These are phyloP conservation scores for Drosophila lutescens DNA, from an alignment of 2,888 invertebrate genomes.

Conservation along the genomic window DNA sequence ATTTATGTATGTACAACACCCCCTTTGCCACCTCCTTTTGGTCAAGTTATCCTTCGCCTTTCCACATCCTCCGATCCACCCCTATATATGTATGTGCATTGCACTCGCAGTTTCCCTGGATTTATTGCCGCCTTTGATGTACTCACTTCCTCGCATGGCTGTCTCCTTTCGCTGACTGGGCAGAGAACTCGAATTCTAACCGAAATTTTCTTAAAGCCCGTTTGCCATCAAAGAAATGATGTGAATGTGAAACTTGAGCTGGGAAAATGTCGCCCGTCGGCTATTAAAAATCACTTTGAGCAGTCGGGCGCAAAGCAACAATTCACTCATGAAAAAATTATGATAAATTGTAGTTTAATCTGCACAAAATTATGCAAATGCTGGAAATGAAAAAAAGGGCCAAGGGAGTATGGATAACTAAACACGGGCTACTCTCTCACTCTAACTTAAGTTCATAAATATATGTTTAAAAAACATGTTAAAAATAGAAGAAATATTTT, in stretches of 20 bases:
- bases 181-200: conserved; percentile 18
- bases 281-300: conserved; percentile 79
- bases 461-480: too few species aligned
- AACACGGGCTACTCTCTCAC: conserved; percentile 15
- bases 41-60: conserved; percentile 62
- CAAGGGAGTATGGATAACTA: too few species aligned
- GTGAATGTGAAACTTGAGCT: conserved; percentile 49
- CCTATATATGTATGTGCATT: conserved; percentile 45
- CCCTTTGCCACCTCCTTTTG: conserved; percentile 39
- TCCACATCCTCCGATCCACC: conserved; percentile 21
- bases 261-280: conserved; percentile 49
- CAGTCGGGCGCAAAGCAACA: conserved; percentile 57
- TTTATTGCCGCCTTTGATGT: conserved; percentile 71
- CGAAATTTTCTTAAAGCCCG: conserved; percentile 24
- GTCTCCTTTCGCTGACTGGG: conserved; percentile 65
- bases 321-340: conserved; percentile 57
- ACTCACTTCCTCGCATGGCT: conserved; percentile 28
- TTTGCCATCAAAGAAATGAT: conserved; percentile 26
- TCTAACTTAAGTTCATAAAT: too few species aligned
- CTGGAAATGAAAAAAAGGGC: conserved; percentile 45
- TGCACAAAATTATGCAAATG: conserved; percentile 76
- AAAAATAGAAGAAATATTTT: too few species aligned
- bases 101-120: conserved; percentile 68
- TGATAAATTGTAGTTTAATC: conserved; percentile 79
- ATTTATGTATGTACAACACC: conserved; percentile 69